Conservation (phyloP, 2,888 invertebrate species). For the Nasonovia ribisnigri region DNA sequence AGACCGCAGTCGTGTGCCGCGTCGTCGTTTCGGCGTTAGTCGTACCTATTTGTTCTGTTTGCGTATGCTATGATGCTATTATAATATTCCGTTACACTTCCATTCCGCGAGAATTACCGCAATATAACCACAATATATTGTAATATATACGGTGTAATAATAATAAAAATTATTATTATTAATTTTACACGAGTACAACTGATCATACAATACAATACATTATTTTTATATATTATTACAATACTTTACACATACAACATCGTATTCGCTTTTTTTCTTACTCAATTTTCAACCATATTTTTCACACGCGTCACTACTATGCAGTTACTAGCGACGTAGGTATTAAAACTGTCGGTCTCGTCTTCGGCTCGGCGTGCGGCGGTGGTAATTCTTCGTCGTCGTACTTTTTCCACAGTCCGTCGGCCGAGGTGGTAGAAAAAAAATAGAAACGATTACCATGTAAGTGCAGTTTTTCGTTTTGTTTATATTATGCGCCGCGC, state of each 20-base stretch:
- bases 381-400: constrained; percentile 9
- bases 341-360: background rate
- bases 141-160: background rate
- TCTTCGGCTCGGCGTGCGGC: background rate
- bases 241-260: background rate
- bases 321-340: background rate
- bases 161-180: background rate
- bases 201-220: background rate
- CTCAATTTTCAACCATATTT: background rate
- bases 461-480: constrained; percentile 47
- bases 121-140: background rate
- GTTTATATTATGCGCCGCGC: background rate
- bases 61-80: background rate
- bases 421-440: background rate
- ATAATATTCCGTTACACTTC: background rate
- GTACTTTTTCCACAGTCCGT: background rate
- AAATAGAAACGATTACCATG: constrained; percentile 35
- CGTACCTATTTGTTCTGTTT: background rate
- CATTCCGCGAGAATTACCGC: background rate
- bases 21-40: constrained; percentile 59
- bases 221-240: background rate
- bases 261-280: background rate
- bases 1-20: constrained; percentile 64
- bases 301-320: background rate
- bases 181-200: background rate